These are phyloP conservation scores for Hofmannophila pseudospretella DNA, from an alignment of 2,888 invertebrate species.

Conservation along the genomic window DNA sequence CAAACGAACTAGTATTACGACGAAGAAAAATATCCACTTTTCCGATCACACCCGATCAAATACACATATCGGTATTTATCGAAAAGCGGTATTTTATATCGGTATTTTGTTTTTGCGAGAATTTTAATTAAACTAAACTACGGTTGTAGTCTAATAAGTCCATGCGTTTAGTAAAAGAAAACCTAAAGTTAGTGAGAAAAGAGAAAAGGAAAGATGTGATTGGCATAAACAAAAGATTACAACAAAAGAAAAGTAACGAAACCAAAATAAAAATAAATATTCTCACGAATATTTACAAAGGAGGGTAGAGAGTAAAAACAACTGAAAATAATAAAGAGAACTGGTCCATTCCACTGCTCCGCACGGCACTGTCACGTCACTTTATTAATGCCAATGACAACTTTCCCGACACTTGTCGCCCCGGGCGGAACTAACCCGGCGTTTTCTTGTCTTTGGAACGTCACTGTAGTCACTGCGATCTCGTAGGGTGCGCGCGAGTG, in stretches of 20 bases:
- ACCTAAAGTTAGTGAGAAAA: slow-evolving; percentile 30
- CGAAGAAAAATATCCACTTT: slow-evolving; percentile 39
- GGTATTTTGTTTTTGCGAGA: background rate
- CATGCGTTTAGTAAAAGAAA: slow-evolving; percentile 57
- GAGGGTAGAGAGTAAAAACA: slow-evolving; percentile 34
- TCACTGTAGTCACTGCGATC: slow-evolving; percentile 57
- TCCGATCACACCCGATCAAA: slow-evolving; percentile 29
- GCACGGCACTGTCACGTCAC: slow-evolving; percentile 68
- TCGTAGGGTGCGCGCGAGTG: background rate
- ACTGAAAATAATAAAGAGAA: slow-evolving; percentile 33
- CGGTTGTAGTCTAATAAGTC: slow-evolving; percentile 1
- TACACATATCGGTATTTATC: slow-evolving; percentile 17
- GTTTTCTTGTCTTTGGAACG: slow-evolving; percentile 44
- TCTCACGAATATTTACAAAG: slow-evolving; percentile 59
- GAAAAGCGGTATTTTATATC: background rate
- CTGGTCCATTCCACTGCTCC: slow-evolving; percentile 62
- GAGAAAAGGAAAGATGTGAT: slow-evolving; percentile 64
- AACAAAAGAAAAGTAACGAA: slow-evolving; percentile 9
- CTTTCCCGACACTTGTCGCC: slow-evolving; percentile 43
- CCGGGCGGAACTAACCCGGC: too few species aligned
- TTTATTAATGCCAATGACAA: slow-evolving; percentile 74
- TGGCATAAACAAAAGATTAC: slow-evolving; percentile 65
- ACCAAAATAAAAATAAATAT: slow-evolving; percentile 23
- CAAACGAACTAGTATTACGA: slow-evolving; percentile 19
- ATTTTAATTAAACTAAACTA: too few species aligned